A percentile compares a stretch with the other conserved stretches of the same genome.
These are phyloP conservation scores for Pectinophora gossypiella DNA, from an alignment of 1,140 invertebrate species.

Conservation along the genomic window DNA sequence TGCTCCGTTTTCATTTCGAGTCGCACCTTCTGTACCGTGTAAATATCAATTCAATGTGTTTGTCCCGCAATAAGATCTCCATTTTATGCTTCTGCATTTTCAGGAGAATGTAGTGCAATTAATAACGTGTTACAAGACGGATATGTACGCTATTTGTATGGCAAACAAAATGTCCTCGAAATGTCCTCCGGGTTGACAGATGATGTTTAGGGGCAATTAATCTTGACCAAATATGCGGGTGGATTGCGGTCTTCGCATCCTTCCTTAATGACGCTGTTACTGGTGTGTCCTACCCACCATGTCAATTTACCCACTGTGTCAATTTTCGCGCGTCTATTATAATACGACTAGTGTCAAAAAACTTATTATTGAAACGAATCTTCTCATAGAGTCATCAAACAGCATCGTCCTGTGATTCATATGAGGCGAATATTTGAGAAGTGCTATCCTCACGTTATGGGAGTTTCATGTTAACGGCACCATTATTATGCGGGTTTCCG, in stretches of 20 bases:
- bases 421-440: conserved; percentile 37
- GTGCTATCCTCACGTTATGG: conserved; percentile 36
- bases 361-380: background rate
- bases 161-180: conserved; percentile 50
- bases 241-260: conserved; percentile 38
- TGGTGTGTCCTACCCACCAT: conserved; percentile 6
- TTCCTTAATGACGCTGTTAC: conserved; percentile 37
- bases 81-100: background rate
- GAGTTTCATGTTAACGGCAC: conserved; percentile 42
- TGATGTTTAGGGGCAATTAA: conserved; percentile 59
- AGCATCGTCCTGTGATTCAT: conserved; percentile 26
- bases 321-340: too few species aligned
- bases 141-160: conserved; percentile 41
- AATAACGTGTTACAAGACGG: conserved; percentile 25
- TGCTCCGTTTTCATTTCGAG: conserved; percentile 30
- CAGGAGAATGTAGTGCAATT: conserved; percentile 9
- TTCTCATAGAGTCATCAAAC: conserved; percentile 3
- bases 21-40: conserved; percentile 15
- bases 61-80: background rate
- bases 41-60: background rate
- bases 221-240: conserved; percentile 62
- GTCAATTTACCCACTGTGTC: too few species aligned
- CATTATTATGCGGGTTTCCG: conserved; percentile 54
- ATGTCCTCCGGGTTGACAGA: conserved; percentile 48
- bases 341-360: background rate